Evolutionary conservation across 2,888 invertebrate genomes (phyloP).

Genomic region (Lathronympha strigana): DNA sequence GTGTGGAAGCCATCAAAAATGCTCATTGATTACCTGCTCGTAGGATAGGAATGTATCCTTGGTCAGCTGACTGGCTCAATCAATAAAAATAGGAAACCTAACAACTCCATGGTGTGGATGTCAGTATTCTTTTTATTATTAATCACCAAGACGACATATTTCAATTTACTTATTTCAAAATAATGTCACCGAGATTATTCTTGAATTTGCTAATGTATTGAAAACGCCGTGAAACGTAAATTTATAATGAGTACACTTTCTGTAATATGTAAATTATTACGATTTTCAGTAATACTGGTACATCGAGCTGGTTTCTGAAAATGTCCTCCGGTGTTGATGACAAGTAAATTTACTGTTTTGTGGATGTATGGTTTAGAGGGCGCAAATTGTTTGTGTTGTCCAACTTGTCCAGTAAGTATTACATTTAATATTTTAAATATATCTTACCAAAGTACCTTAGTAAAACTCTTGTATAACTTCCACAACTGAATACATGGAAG

Average conservation of each 20-base stretch:
- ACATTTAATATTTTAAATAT: neutral
- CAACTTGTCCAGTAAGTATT: constrained; percentile 4
- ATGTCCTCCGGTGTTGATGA: neutral
- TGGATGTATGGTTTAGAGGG: neutral
- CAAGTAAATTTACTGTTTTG: neutral
- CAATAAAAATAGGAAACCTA: too few relatives aligned
- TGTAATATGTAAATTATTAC: constrained; percentile 1
- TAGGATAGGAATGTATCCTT: too few relatives aligned
- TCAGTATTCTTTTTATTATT: neutral
- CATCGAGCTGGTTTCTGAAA: neutral
- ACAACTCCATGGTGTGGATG: neutral
- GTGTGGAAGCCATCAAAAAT: too few relatives aligned
- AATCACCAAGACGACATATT: neutral
- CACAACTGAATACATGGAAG: too few relatives aligned
- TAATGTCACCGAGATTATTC: neutral
- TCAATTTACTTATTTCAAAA: neutral
- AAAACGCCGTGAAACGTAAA: neutral
- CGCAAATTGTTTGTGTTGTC: neutral
- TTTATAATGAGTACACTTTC: constrained; percentile 4
- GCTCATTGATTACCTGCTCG: too few relatives aligned
- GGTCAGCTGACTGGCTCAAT: too few relatives aligned
- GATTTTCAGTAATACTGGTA: neutral
- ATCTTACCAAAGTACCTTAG: too few relatives aligned
- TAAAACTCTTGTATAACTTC: too few relatives aligned
- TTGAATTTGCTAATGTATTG: neutral